These are phyloP conservation scores for Mirza zaza DNA, from an alignment of 2,113 vertebrate species.

Conservation along the genomic window DNA sequence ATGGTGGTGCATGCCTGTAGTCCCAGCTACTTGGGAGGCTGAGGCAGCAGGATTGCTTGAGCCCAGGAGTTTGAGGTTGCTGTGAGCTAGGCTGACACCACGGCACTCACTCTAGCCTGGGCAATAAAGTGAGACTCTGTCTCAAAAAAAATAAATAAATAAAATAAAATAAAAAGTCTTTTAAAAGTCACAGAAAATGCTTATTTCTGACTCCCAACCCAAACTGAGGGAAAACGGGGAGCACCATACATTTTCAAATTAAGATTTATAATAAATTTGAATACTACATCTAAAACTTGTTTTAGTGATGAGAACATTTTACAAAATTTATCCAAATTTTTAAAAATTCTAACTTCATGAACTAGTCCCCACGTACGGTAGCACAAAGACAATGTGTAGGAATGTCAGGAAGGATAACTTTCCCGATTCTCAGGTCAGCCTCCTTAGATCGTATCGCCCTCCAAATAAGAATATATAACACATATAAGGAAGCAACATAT, in stretches of 20 bases:
- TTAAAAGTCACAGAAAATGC: not conserved
- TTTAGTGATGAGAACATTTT: constrained; percentile 36
- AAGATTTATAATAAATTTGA: constrained; percentile 2
- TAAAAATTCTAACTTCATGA: not conserved
- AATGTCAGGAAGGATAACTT: not conserved
- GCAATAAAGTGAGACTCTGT: too few species aligned
- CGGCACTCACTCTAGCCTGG: too few species aligned
- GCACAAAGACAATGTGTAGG: not conserved
- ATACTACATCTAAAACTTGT: constrained; percentile 3
- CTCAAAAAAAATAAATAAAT: too few species aligned
- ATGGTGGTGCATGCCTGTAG: too few species aligned
- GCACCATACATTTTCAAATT: not conserved
- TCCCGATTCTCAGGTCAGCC: not conserved
- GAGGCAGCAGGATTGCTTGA: too few species aligned
- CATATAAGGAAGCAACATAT: not conserved
- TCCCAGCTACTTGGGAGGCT: too few species aligned
- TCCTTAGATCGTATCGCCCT: not conserved
- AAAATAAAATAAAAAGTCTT: not conserved
- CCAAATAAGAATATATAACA: not conserved
- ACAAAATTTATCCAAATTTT: not conserved
- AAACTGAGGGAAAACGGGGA: not conserved
- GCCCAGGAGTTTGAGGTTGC: too few species aligned
- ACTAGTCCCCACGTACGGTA: not conserved
- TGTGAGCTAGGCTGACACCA: too few species aligned
- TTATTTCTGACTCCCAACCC: not conserved